A percentile compares a stretch with the other conserved stretches of the same genome.
These are phyloP conservation scores for Harpegnathos saltator DNA, from an alignment of 1,140 invertebrate genomes.

Conservation along the genomic window DNA sequence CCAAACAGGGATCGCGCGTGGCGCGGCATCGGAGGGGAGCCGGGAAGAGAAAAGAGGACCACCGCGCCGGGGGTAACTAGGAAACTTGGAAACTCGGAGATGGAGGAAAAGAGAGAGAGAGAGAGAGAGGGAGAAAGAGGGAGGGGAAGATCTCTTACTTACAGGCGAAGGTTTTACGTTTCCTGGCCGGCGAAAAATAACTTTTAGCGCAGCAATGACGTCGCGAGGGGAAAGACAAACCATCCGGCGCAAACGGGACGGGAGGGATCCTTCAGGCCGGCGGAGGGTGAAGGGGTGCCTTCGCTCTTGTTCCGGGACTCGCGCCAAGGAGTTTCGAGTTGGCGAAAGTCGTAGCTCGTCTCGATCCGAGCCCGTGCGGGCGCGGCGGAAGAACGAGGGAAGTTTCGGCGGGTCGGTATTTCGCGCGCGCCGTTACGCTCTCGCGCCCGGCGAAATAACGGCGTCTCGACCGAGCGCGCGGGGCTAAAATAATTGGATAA, in stretches of 20 bases:
- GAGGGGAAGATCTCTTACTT: slow-evolving; percentile 63
- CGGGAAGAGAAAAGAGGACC: neutral
- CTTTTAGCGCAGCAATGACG: slow-evolving; percentile 52
- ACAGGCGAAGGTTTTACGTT: slow-evolving; percentile 42
- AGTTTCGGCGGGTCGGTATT: slow-evolving; percentile 28
- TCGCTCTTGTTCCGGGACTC: slow-evolving; percentile 14
- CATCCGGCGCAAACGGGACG: slow-evolving; percentile 37
- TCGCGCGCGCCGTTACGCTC: neutral
- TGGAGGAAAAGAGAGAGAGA: no score
- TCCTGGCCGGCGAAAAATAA: slow-evolving; percentile 61
- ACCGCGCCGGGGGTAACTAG: slow-evolving; percentile 43
- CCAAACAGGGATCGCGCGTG: slow-evolving; percentile 27
- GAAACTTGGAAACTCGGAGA: slow-evolving; percentile 66
- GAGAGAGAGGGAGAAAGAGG: neutral
- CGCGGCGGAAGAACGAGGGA: neutral
- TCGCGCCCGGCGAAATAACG: slow-evolving; percentile 15
- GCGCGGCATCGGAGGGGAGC: no score
- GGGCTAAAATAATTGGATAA: slow-evolving; percentile 53
- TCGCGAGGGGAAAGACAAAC: slow-evolving; percentile 48
- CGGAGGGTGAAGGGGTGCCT: no score
- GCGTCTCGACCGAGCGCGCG: neutral
- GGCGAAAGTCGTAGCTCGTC: slow-evolving; percentile 60
- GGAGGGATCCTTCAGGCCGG: slow-evolving; percentile 24
- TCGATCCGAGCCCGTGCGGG: neutral
- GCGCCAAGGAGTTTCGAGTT: slow-evolving; percentile 40